Base-by-base conservation (phyloP, 2,797 vertebrate genomes). In the Pseudomugil gertrudae region DNA sequence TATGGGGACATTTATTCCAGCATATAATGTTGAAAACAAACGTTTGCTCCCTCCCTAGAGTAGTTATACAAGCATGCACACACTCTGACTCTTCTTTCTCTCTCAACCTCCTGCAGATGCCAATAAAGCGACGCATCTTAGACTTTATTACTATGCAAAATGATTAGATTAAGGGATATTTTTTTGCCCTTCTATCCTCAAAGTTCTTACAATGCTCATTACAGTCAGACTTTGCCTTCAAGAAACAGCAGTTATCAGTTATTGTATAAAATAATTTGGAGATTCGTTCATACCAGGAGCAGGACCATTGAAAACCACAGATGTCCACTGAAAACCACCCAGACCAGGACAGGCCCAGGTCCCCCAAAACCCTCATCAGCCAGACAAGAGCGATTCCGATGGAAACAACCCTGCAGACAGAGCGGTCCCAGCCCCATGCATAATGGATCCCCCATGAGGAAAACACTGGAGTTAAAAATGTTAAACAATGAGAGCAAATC, bases 81-180 rank as follows among this genome's bases (percentile, higher is more conserved):
- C 30, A 35, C 30, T 9, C 48, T 50, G 17, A 29, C 32, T 8
- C n/a, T 17, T 21, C 1, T 1, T 32, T 4, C 23, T 45, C 33
- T 40, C 47, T 40, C 4, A 3, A 30, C 13, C 69, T 61, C 69
- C 73, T 78, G 72, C 56, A 64, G 72, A 60, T 15, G 15, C 43
- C 29, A 43, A 53, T 69, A 81, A 35, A 66, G 11, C 29, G 54
- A 64, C 48, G 47, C 66, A 65, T 53, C 64, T 71, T 63, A 24
- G 55, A 65, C 56, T 74, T 63, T 47, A 75, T n/a, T 62, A 73
- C 45, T 47, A 24, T 56, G 9, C 50, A 33, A 11, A 54, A 35
- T 62, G 60, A 71, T 70, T 33, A 74, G 70, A 69, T 80, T 73
- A 73, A 66, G 80, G n/a, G 21, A 72, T n/a, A 19, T 11, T 69